Percentiles rank a stretch among this genome's conserved stretches.
These are phyloP conservation scores for Dynastes grantii DNA, from an alignment of 2,888 invertebrate genomes.

Conservation along the genomic window DNA sequence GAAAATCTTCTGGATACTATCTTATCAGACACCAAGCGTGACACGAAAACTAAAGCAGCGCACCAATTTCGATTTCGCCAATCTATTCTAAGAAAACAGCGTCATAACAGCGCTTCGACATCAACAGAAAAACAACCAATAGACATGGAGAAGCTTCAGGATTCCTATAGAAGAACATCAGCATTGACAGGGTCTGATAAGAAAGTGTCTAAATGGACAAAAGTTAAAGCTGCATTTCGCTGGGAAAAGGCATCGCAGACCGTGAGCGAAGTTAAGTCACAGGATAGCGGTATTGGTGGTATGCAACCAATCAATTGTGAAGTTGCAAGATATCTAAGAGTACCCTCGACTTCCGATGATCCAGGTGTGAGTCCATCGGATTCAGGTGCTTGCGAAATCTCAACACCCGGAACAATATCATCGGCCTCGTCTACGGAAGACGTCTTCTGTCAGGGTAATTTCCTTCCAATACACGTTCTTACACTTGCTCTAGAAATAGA, in stretches of 20 bases:
- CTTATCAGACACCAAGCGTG: constrained; percentile 71
- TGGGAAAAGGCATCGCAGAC: constrained; percentile 82
- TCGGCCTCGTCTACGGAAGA: constrained; percentile 86
- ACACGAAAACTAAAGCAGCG: constrained; percentile 59
- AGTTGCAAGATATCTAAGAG: constrained; percentile 72
- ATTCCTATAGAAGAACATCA: constrained; percentile 48
- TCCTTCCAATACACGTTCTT: constrained; percentile 25
- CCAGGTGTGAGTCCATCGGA: constrained; percentile 73
- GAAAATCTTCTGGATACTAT: constrained; percentile 79
- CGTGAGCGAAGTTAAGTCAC: constrained; percentile 68
- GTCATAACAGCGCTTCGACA: constrained; percentile 76
- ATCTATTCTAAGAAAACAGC: constrained; percentile 74
- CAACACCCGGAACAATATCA: constrained; percentile 79
- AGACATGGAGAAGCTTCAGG: constrained; percentile 46
- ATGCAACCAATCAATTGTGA: constrained; percentile 72
- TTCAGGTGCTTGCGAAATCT: constrained; percentile 72
- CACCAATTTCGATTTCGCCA: constrained; percentile 67
- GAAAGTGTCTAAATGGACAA: constrained; percentile 91
- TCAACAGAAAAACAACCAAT: constrained; percentile 41
- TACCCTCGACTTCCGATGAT: constrained; percentile 70
- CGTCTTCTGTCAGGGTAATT: constrained; percentile 66
- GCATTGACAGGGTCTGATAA: constrained; percentile 54
- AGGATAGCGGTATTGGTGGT: constrained; percentile 69
- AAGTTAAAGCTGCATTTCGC: constrained; percentile 90
- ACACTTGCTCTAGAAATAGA: constrained; percentile 40